Base-by-base conservation (phyloP, 1,140 invertebrate species). In the Lucilia sericata region DNA sequence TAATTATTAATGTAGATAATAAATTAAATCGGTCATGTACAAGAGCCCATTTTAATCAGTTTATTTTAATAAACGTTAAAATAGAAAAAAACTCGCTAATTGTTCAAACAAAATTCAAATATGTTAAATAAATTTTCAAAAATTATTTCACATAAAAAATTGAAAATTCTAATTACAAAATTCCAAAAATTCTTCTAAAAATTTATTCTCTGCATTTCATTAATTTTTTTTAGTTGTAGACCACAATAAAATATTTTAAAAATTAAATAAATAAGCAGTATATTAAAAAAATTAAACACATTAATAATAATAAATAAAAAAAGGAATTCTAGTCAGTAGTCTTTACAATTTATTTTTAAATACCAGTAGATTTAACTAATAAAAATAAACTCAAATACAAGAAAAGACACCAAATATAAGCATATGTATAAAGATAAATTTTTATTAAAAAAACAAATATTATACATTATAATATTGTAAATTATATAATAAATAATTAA, bases 391-490 rank as follows among this genome's bases (percentile, higher is more conserved):
- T 70, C 70, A 83, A 74, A 83, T 83, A 80, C 42, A 80, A 80
- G 76, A 80, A 80, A 70, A 49, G 76, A 80, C 76, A 80, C 76
- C 76, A 65, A 83, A 83, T 9, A 80, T 42, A 36, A 78, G 47
- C 12, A 42, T 42, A 42, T 8, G 10, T 30, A 42, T 36, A 78
- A 80, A 47, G 25, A 80, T 42, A 51, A 78, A 51, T 80, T 80
- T 83, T 83, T 74, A 65, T 74, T 82, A 82, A 83, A 7, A 80
- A 49, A 82, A 82, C 17, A 78, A 36, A 78, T 78, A 78, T 42
- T 42, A 42, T 42, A 78, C 36, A 17, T 47, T 76, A 76, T 76
- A 36, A 78, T 78, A 42, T 78, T 78, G 36, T 82, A 55, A 13
- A 82, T 82, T 82, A 70, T 70, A 34, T 82, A 82, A 82, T 55